These are phyloP conservation scores for Lacanobia oleracea DNA, from an alignment of 2,888 invertebrate species.

Conservation along the genomic window DNA sequence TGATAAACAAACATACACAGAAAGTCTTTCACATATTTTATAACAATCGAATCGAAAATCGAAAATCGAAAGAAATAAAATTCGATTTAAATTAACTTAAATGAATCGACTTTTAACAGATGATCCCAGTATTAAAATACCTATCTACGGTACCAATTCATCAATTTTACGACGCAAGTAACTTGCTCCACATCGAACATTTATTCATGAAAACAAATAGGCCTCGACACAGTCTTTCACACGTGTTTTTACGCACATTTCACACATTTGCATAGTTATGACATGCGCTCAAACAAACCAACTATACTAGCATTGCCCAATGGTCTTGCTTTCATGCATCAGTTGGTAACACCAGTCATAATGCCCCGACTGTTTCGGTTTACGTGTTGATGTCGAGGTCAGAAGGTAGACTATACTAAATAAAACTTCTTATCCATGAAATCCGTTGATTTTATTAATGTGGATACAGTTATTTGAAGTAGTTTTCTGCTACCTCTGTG, in stretches of 20 bases:
- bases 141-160: too few relatives aligned
- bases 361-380: slow-evolving; percentile 7
- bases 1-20: too few relatives aligned
- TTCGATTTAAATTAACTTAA: too few relatives aligned
- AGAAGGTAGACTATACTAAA: too few relatives aligned
- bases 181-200: slow-evolving; percentile 15
- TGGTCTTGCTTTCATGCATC: slow-evolving; percentile 53
- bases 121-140: neutral
- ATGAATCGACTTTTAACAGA: too few relatives aligned
- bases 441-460: too few relatives aligned
- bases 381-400: fast-evolving
- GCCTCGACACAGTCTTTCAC: slow-evolving; percentile 25
- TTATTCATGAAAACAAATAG: slow-evolving; percentile 35
- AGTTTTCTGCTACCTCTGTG: too few relatives aligned
- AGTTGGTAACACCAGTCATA: slow-evolving; percentile 16
- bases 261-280: slow-evolving; percentile 56
- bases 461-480: too few relatives aligned
- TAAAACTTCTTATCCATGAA: too few relatives aligned
- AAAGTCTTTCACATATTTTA: too few relatives aligned
- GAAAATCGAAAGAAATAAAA: too few relatives aligned
- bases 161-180: neutral
- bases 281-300: slow-evolving; percentile 42
- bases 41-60: too few relatives aligned
- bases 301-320: slow-evolving; percentile 41
- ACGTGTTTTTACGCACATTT: slow-evolving; percentile 46